Evolutionary conservation across 2,888 invertebrate species (phyloP).

Genomic region (Parapristionchus giblindavisi): DNA sequence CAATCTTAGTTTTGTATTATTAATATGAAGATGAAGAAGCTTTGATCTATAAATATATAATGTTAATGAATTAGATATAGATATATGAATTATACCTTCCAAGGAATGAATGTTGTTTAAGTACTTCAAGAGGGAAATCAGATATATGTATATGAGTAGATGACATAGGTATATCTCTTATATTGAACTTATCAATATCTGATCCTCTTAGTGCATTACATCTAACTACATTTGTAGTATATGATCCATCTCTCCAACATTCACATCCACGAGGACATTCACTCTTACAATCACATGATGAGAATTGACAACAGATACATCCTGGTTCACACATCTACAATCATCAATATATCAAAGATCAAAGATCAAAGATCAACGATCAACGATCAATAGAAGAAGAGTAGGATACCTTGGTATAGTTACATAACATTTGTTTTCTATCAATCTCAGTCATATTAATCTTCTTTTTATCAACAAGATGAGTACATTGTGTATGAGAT

Average conservation of each 20-base stretch:
- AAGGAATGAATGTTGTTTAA: slow-evolving; percentile 85
- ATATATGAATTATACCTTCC: slow-evolving; percentile 69
- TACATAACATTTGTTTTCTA: slow-evolving; percentile 56
- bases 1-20: slow-evolving; percentile 52
- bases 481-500: slow-evolving; percentile 83
- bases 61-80: neutral
- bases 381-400: too few relatives aligned
- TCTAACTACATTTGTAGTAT: slow-evolving; percentile 75
- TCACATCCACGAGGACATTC: slow-evolving; percentile 87
- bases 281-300: slow-evolving; percentile 91
- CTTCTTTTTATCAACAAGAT: slow-evolving; percentile 77
- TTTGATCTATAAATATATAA: neutral
- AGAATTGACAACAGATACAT: slow-evolving; percentile 89
- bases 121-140: slow-evolving; percentile 81
- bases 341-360: too few relatives aligned
- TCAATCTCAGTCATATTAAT: slow-evolving; percentile 41
- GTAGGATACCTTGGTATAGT: slow-evolving; percentile 50
- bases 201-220: slow-evolving; percentile 44
- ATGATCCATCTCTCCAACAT: slow-evolving; percentile 87
- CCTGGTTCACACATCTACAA: slow-evolving; percentile 81
- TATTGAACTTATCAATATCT: slow-evolving; percentile 73
- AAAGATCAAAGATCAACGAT: too few relatives aligned
- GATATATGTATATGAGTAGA: slow-evolving; percentile 87
- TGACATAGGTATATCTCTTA: slow-evolving; percentile 87
- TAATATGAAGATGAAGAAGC: slow-evolving; percentile 59